phyloP scores from a whole-genome alignment of 2,113 vertebrate species.

The Gorsachius goisagi region DNA sequence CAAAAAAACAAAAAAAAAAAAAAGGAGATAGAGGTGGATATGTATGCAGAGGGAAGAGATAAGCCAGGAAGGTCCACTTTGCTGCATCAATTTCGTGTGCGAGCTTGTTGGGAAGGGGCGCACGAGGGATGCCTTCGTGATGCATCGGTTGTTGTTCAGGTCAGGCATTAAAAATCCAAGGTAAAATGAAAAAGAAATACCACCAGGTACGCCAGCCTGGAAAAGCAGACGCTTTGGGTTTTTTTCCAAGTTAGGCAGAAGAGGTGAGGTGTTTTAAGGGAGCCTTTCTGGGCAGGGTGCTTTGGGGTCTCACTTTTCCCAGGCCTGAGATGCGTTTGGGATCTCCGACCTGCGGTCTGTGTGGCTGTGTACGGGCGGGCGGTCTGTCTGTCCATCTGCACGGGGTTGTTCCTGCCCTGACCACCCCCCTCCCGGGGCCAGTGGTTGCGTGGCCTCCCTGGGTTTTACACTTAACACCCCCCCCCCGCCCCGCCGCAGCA shows the following conservation, averaged over 20 bases:
- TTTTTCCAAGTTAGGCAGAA: not conserved
- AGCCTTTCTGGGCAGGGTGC: not conserved
- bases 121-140: rapidly evolving
- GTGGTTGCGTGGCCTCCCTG: rapidly evolving
- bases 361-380: rapidly evolving
- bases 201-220: not conserved
- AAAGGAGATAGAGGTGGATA: not conserved
- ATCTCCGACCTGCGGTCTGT: not conserved
- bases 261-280: not conserved
- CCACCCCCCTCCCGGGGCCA: not conserved
- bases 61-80: not conserved
- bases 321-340: rapidly evolving
- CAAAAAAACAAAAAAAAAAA: not conserved
- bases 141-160: not conserved
- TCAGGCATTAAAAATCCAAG: not conserved
- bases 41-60: not conserved
- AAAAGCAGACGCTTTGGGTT: not conserved
- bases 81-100: rapidly evolving
- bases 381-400: rapidly evolving
- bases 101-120: not conserved
- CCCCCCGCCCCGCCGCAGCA: too few relatives aligned
- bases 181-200: not conserved
- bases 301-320: not conserved
- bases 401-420: not conserved
- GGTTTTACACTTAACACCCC: not conserved